These are phyloP conservation scores for Arizona elegans DNA, from an alignment of 2,113 vertebrate genomes.

Conservation along the genomic window DNA sequence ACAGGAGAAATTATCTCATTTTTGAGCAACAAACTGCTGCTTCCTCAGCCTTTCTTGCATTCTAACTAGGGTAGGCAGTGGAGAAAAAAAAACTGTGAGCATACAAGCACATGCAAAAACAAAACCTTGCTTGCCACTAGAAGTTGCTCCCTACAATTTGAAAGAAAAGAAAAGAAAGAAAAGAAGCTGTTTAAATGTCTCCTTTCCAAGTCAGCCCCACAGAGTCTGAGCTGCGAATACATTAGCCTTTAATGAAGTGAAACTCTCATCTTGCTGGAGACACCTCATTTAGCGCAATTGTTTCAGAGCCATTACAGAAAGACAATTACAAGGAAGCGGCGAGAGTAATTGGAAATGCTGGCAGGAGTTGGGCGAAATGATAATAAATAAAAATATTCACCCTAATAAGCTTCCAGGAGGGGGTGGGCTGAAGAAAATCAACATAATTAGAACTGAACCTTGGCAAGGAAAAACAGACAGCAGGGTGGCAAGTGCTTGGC, in stretches of 20 bases:
- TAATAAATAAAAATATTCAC: slow-evolving; percentile 99
- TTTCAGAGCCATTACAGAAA: slow-evolving; percentile 99
- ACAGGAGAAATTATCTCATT: background rate
- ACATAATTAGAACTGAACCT: slow-evolving; percentile 99
- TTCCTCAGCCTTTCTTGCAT: slow-evolving; percentile 11
- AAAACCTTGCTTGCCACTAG: slow-evolving; percentile 34
- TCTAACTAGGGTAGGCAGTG: slow-evolving; percentile 39
- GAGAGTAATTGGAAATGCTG: slow-evolving; percentile 99
- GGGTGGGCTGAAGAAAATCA: slow-evolving; percentile 96
- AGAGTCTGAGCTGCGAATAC: slow-evolving; percentile 92
- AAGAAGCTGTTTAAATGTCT: slow-evolving; percentile 63
- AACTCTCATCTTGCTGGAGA: slow-evolving; percentile 97
- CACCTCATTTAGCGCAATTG: slow-evolving; percentile 99
- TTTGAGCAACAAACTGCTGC: slow-evolving; percentile 5
- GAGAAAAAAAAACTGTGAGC: background rate
- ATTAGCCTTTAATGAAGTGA: slow-evolving; percentile 99
- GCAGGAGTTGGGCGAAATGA: slow-evolving; percentile 97
- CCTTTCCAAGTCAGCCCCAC: slow-evolving; percentile 70
- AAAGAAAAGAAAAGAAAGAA: slow-evolving; percentile 59
- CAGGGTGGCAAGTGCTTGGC: slow-evolving; percentile 71
- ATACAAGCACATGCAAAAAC: slow-evolving; percentile 29
- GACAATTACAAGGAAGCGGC: slow-evolving; percentile 99
- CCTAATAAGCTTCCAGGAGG: slow-evolving; percentile 96
- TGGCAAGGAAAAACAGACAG: slow-evolving; percentile 81
- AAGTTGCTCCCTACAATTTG: slow-evolving; percentile 53